Conservation (phyloP, 1,140 invertebrate genomes). For the Platyscapa corneri region DNA sequence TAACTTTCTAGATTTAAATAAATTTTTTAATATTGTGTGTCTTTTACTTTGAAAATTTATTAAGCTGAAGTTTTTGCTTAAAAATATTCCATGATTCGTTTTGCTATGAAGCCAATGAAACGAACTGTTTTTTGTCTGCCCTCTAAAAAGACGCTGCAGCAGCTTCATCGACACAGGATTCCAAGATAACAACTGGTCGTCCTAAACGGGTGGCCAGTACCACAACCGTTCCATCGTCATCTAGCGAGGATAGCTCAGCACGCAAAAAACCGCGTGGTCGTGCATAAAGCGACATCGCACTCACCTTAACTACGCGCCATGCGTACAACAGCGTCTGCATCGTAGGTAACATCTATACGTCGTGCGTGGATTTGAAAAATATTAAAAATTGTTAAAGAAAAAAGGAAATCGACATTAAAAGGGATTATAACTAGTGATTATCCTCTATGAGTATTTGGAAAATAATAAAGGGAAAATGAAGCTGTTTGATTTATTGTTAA, state of each 20-base stretch:
- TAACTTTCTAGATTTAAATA: too few species aligned
- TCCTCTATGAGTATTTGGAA: conserved; percentile 60
- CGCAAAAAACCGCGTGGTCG: conserved; percentile 68
- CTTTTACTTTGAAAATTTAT: too few species aligned
- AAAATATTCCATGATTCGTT: too few species aligned
- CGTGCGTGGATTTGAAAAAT: conserved; percentile 47
- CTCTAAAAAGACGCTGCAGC: neutral
- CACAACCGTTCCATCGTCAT: conserved; percentile 48
- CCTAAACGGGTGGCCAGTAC: conserved; percentile 62
- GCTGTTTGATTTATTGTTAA: conserved; percentile 57
- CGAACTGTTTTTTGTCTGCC: neutral
- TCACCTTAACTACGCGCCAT: conserved; percentile 55
- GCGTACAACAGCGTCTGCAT: conserved; percentile 63
- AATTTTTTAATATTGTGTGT: too few species aligned
- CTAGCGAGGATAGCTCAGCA: conserved; percentile 61
- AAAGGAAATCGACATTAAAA: conserved; percentile 59
- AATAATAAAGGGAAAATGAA: conserved; percentile 57
- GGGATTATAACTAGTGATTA: conserved; percentile 57
- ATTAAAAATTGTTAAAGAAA: conserved; percentile 31
- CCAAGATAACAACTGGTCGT: conserved; percentile 61
- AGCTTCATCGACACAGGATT: conserved; percentile 51
- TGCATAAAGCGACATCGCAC: conserved; percentile 61
- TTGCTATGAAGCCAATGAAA: too few species aligned
- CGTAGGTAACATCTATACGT: conserved; percentile 67
- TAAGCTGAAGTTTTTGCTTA: too few species aligned